Conservation (phyloP, 2,797 vertebrate genomes). For the Typhlichthys eigenmanni region DNA sequence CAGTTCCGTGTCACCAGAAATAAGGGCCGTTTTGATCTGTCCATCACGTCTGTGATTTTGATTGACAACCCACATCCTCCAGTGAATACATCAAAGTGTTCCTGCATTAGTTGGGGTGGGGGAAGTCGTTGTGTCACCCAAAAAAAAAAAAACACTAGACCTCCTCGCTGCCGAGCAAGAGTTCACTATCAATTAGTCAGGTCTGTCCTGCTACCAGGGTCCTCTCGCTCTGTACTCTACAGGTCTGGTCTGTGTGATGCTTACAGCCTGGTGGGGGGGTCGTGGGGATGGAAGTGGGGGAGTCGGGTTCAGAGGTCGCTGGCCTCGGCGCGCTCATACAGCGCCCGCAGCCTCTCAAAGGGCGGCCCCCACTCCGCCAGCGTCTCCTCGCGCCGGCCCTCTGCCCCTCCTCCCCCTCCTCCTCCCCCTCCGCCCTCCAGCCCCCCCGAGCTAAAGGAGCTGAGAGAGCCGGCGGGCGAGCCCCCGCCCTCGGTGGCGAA, state of each 20-base stretch:
- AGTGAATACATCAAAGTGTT: too few relatives aligned
- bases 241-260: conserved; percentile 2
- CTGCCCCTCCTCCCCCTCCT: conserved; percentile 57
- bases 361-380: conserved; percentile 85
- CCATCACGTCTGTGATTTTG: conserved; percentile 1
- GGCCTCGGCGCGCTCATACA: conserved; percentile 78
- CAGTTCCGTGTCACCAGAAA: conserved; percentile 15
- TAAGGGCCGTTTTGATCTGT: neutral
- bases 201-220: conserved; percentile 13
- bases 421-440: conserved; percentile 63
- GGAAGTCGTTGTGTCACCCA: too few relatives aligned
- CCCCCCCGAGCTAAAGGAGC: conserved; percentile 80
- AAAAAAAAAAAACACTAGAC: neutral
- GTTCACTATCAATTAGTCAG: conserved; percentile 37
- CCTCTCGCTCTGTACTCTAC: conserved; percentile 2
- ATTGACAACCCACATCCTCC: neutral
- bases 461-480: conserved; percentile 81
- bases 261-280: conserved; percentile 4
- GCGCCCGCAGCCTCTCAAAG: conserved; percentile 84
- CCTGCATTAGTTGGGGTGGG: too few relatives aligned
- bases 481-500: conserved; percentile 85
- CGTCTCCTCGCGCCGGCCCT: conserved; percentile 70
- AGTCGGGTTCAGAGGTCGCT: conserved; percentile 71
- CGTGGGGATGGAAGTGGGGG: neutral
- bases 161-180: conserved; percentile 8